Conservation (phyloP, 2,888 invertebrate genomes). For the Anorthoa munda region DNA sequence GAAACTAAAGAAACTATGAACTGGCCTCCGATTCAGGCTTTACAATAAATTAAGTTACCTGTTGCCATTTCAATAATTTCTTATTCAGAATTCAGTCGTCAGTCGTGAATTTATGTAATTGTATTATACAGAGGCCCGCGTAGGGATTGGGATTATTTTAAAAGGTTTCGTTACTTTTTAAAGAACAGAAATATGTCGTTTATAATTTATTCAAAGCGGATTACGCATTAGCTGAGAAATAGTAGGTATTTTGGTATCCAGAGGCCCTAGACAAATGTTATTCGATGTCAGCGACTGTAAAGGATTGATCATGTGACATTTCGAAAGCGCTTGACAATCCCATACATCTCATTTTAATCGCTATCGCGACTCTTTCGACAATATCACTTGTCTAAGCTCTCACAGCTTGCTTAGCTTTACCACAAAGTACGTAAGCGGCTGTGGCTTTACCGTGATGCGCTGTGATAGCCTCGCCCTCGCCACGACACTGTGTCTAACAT, state of each 20-base stretch:
- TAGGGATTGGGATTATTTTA: slow-evolving; percentile 56
- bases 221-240: slow-evolving; percentile 41
- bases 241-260: slow-evolving; percentile 39
- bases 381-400: too few species aligned
- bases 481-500: too few species aligned
- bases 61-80: slow-evolving; percentile 65
- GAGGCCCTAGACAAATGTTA: not conserved
- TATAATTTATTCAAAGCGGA: slow-evolving; percentile 57
- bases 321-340: too few species aligned
- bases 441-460: too few species aligned
- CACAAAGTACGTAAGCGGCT: too few species aligned
- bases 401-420: too few species aligned
- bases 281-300: too few species aligned
- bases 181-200: slow-evolving; percentile 59
- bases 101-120: slow-evolving; percentile 63
- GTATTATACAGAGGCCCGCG: slow-evolving; percentile 54
- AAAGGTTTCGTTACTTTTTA: slow-evolving; percentile 56
- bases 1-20: slow-evolving; percentile 50
- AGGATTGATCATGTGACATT: too few species aligned
- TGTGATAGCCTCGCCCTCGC: too few species aligned
- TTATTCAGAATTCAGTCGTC: slow-evolving; percentile 59
- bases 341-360: too few species aligned
- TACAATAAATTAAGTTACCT: slow-evolving; percentile 64
- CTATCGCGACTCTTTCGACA: too few species aligned
- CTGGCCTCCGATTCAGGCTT: slow-evolving; percentile 29